phyloP scores from a whole-genome alignment of 2,888 invertebrate genomes.

The Metalampra italica region DNA sequence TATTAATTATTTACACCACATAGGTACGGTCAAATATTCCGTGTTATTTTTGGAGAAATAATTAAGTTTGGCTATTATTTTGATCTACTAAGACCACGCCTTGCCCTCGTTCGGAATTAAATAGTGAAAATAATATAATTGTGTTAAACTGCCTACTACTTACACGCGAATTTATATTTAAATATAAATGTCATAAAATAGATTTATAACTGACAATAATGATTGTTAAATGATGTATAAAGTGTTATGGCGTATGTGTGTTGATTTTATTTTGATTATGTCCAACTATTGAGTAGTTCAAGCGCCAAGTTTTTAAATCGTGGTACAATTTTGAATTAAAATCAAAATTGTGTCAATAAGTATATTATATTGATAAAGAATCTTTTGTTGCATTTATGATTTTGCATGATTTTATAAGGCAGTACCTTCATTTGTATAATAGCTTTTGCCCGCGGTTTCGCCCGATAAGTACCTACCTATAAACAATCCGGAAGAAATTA shows the following conservation, averaged over 20 bases:
- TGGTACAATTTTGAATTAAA: conserved; percentile 9
- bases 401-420: too few species aligned
- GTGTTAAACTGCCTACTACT: conserved; percentile 76
- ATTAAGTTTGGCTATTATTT: not conserved
- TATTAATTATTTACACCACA: not conserved
- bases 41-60: not conserved
- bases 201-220: conserved; percentile 79
- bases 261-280: conserved; percentile 61
- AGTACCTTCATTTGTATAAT: too few species aligned
- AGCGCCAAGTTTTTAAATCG: conserved; percentile 37
- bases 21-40: conserved; percentile 3
- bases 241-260: conserved; percentile 71
- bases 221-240: conserved; percentile 78
- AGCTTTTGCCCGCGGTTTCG: too few species aligned
- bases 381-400: too few species aligned
- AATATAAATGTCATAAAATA: conserved; percentile 74
- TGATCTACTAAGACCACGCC: conserved; percentile 34
- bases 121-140: conserved; percentile 53
- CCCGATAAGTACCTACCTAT: too few species aligned
- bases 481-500: too few species aligned
- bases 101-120: conserved; percentile 43
- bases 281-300: conserved; percentile 57
- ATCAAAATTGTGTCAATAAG: not conserved
- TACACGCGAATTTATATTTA: conserved; percentile 76
- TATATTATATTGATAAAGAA: too few species aligned